Evolutionary conservation across 2,797 vertebrate genomes (phyloP), one percentile per base, ranked within the genome.

Genomic region (Pangasius sanitwongsei): DNA sequence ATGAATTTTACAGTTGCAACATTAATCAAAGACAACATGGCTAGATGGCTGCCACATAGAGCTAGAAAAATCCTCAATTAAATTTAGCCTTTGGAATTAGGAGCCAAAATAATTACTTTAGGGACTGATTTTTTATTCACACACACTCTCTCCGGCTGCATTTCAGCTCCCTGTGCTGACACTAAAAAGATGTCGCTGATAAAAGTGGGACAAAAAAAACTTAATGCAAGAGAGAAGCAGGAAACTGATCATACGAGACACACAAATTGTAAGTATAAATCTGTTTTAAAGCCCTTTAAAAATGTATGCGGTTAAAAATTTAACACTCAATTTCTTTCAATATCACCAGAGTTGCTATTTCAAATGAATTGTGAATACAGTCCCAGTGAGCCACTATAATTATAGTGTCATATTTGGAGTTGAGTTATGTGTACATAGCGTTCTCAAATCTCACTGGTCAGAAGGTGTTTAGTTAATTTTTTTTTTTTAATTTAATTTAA

Each of bases 11-110:
- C 92, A 95, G 91, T 90, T 89, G 93, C 93, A 93, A 94, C 94
- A 96, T 97, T 97, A 95, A 95, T 97, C 96, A 97, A 94, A 94
- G 93, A 95, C 96, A 97, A 96, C 95, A 67, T 53, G 20, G 31
- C 61, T 65, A 67, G n/a, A 95, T 96, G 95, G 94, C 96, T 96
- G 96, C 92, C 88, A 86, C 95, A 93, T 89, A 94, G 95, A 96
- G 94, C 93, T 63, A 94, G 90, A 95, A 93, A 77, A 80, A 50
- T 67, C 93, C 94, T 94, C 94, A 96, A 94, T 96, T 95, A 95
- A 96, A 96, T 95, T 96, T 96, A 96, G 95, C 94, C 95, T 95
- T 96, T 95, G 93, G 95, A 96, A 96, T 96, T 94, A 95, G 95
- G 95, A 96, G 96, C n/a, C 18, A 93, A 94, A 94, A 96, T 96